phyloP scores from a whole-genome alignment of 2,113 vertebrate species.

The Theristicus caerulescens region DNA sequence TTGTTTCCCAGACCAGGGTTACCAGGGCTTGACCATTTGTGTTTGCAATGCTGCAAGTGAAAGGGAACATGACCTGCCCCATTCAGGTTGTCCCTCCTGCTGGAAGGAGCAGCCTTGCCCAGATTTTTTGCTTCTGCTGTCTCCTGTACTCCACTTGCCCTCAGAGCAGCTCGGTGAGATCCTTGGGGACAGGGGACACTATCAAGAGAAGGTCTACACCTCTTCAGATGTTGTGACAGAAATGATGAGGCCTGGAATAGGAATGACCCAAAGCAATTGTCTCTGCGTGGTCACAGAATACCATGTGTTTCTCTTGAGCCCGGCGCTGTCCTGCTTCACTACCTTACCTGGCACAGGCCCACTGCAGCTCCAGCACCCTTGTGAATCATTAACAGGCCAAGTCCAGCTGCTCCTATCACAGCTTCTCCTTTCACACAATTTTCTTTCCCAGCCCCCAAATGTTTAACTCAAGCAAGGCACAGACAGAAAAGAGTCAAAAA shows the following conservation, averaged over 20 bases:
- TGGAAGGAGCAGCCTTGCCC: not conserved
- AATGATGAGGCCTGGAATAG: not conserved
- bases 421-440: not conserved
- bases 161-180: not conserved
- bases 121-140: not conserved
- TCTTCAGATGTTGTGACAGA: not conserved
- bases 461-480: not conserved
- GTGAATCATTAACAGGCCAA: conserved; percentile 26
- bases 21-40: conserved; percentile 32
- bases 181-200: not conserved
- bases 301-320: not conserved
- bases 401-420: not conserved
- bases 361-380: not conserved
- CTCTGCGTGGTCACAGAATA: not conserved
- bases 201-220: not conserved
- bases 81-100: not conserved
- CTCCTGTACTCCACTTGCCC: not conserved
- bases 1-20: not conserved
- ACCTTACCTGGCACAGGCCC: not conserved
- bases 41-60: not conserved
- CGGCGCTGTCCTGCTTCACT: not conserved
- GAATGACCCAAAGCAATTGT: not conserved
- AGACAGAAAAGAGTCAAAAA: not conserved
- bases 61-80: not conserved
- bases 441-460: not conserved